These are phyloP conservation scores for Slavum lentiscoides DNA, from an alignment of 2,888 invertebrate genomes.

Conservation along the genomic window DNA sequence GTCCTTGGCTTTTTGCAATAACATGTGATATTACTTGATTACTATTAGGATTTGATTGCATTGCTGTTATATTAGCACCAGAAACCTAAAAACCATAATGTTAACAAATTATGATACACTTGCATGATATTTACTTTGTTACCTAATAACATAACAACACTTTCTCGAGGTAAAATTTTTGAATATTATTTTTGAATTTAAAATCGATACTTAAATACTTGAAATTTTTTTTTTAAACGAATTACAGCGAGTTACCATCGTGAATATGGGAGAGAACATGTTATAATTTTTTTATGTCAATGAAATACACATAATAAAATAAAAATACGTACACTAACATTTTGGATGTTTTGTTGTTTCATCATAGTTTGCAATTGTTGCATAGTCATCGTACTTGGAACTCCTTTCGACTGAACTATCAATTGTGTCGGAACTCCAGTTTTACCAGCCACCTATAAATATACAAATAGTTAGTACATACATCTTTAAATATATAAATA, in stretches of 20 bases:
- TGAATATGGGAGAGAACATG: not conserved
- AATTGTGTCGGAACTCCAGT: conserved; percentile 64
- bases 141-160: too few species aligned
- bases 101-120: not conserved
- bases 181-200: too few species aligned
- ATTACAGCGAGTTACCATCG: too few species aligned
- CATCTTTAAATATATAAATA: not conserved
- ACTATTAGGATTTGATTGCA: conserved; percentile 46
- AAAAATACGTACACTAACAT: conserved; percentile 59
- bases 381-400: conserved; percentile 70
- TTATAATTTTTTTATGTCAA: too few species aligned
- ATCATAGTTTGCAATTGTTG: conserved; percentile 71
- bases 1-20: conserved; percentile 62
- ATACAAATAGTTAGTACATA: not conserved
- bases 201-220: too few species aligned
- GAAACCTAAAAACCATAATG: conserved; percentile 18
- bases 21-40: conserved; percentile 65
- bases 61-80: conserved; percentile 47
- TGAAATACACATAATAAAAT: not conserved
- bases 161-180: too few species aligned
- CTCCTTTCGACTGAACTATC: conserved; percentile 70
- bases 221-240: too few species aligned
- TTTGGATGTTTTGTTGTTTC: conserved; percentile 71
- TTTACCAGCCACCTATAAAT: conserved; percentile 57
- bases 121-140: too few species aligned